Evolutionary conservation across 2,113 vertebrate genomes (phyloP), one percentile per base, ranked within the genome.

Genomic region (Nestor notabilis): DNA sequence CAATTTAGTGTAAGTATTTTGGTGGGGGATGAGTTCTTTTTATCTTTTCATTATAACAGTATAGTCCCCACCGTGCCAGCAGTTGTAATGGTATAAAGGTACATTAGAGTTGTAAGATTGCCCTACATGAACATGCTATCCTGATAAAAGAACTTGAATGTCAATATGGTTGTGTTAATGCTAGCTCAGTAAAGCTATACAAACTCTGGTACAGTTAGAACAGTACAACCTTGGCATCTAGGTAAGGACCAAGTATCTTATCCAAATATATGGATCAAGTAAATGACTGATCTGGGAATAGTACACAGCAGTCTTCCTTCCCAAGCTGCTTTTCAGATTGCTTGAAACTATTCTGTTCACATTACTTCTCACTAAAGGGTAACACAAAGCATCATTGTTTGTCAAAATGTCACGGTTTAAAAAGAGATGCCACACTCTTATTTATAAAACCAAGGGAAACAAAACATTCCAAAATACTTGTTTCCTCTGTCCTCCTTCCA

Each of bases 191-290:
- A 74, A 68, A 83, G 90, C 78, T 93, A 83, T 85, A 69, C 77
- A 58, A 58, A 58, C 23, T 58, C 52, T 69, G 68, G 63, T 58
- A 72, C 41, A 90, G 55, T 41, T 84, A 87, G 68, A 89, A 52
- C 83, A 64, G 64, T 58, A 68, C 69, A 95, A 92, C 86, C 83
- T 89, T 95, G 94, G 83, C 68, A 61, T 85, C 68, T 39, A 87
- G 96, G 95, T 95, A 96, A 96, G 77, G 56, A 84, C 70, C n/a
- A 72, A 89, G 56, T 93, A 97, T 87, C 91, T 95, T 95, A 97
- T 65, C 74, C 94, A 95, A 93, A 89, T 91, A 87, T 10, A 56
- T 21, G 47, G 25, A 96, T 37, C 53, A 87, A 95, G 72, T 85
- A 93, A 95, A 91, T 78, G 39, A 87, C 90, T 87, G 68, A 95